These are phyloP conservation scores for Amphiprion percula DNA, from an alignment of 2,113 vertebrate species.

Conservation along the genomic window DNA sequence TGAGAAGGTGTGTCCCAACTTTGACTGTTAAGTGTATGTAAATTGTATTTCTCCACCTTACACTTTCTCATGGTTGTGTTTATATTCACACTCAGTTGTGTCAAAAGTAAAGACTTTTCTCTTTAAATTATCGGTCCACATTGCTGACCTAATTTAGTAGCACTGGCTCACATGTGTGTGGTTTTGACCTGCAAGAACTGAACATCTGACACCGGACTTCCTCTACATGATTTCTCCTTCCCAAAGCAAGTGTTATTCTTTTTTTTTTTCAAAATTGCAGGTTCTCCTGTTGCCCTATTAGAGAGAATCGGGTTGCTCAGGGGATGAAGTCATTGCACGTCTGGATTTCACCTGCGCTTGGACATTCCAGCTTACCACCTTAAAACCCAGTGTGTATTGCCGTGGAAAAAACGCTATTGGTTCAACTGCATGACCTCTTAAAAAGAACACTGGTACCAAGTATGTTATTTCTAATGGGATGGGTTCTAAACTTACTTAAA, in stretches of 20 bases:
- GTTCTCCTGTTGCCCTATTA: constrained; percentile 83
- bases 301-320: constrained; percentile 78
- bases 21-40: neutral
- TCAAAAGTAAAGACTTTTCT: neutral
- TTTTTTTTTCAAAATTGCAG: constrained; percentile 74
- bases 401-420: neutral
- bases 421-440: constrained; percentile 52
- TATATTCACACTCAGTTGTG: neutral
- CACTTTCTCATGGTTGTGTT: neutral
- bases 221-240: constrained; percentile 76
- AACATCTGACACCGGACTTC: constrained; percentile 72
- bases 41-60: neutral
- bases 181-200: constrained; percentile 35
- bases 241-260: constrained; percentile 70
- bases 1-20: too few relatives aligned
- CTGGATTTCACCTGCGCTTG: constrained; percentile 74
- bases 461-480: constrained; percentile 67
- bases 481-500: constrained; percentile 58
- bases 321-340: constrained; percentile 72
- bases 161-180: neutral
- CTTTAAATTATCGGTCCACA: neutral
- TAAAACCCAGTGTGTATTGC: constrained; percentile 27
- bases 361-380: constrained; percentile 50
- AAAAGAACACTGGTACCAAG: constrained; percentile 57
- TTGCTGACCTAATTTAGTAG: constrained; percentile 1